Base-by-base conservation (phyloP, 1,140 invertebrate genomes). In the Drosophila navojoa region DNA sequence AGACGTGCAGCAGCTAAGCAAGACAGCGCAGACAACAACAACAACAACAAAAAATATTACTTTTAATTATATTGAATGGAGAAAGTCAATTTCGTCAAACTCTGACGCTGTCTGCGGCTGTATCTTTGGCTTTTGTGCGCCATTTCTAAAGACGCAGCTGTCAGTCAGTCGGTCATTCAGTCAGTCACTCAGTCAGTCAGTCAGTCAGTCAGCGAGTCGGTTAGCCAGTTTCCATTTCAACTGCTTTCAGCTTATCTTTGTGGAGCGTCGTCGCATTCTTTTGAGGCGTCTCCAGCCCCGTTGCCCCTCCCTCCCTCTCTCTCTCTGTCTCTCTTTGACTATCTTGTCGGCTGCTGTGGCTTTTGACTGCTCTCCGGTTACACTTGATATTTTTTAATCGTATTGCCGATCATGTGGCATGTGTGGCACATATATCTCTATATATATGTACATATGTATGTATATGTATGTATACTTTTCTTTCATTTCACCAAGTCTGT, bases 1-100 rank as follows among this genome's bases (percentile, higher is more conserved):
- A 71, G 82, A 73, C 76, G 71, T 78, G 81, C 62, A 60, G 47
- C 55, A 81, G 63, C 73, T 55, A 54, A 69, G 59, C 44, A 11
- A 38, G 35, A 38, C 35, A 38, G 11, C 7, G 47, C 54, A 77
- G 63, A 68, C 50, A 35, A 53, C n/a, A n/a, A n/a, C n/a, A 22
- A 22, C 2, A 19, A 19, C 1, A 35, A 76, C 55, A 38, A 72
- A 66, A 81, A 81, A 89, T 89, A 87, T 87, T 87, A 82, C 82
- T 89, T 89, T 87, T 87, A 87, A 87, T 87, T 87, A 87, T 87
- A 87, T 87, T 87, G 82, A 89, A 87, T 87, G 84, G 82, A 89
- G 82, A 87, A 87, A 87, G 82, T 87, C 82, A 87, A 87, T 87
- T 87, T 87, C 84, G 82, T 87, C 79, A 89, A 87, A 82, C 60